Base-by-base conservation (phyloP, 2,797 vertebrate genomes). In the Falco naumanni region DNA sequence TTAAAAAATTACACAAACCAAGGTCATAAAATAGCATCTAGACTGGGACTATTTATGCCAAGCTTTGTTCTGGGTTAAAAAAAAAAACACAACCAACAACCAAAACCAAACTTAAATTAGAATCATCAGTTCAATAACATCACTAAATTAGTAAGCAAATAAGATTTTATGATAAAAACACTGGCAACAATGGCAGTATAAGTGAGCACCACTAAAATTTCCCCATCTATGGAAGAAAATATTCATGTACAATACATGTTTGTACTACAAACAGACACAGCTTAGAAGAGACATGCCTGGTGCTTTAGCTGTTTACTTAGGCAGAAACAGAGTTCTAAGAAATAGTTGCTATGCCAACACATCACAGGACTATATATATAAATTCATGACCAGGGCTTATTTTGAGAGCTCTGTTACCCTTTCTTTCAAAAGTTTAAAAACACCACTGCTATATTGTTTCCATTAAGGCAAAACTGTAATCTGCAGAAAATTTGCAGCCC, bases 321-420 rank as follows among this genome's bases (percentile, higher is more conserved):
- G 94, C 95, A 98, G 94, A 94, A 96, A 93, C 88, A 54, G 96
- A 94, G 87, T 96, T 97, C 96, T 98, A 97, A 97, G 96, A 95
- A 97, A 96, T 87, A 97, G 98, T 98, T 98, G 98, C 98, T 97
- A 98, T 98, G 98, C 97, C 98, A 98, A 98, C 98, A 95, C 94
- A 93, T 95, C 94, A 92, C 39, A 90, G 81, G 85, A 94, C 96
- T 98, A 96, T 97, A 97, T 92, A 92, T 97, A 98, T 94, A 96
- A 95, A 96, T 98, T 97, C 95, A 96, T 85, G 97, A 97, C 94
- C 96, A 93, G 89, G 84, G 87, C 86, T 98, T 97, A 95, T 97
- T 98, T 93, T 97, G 91, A 96, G 87, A 93, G 80, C 78, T 96
- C 96, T 95, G 80, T 97, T 97, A 94, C 87, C 37, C 51, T 93